Evolutionary conservation across 2,888 invertebrate species (phyloP), one percentile per base, ranked within the genome.

Genomic region (Euspilapteryx auroguttella): DNA sequence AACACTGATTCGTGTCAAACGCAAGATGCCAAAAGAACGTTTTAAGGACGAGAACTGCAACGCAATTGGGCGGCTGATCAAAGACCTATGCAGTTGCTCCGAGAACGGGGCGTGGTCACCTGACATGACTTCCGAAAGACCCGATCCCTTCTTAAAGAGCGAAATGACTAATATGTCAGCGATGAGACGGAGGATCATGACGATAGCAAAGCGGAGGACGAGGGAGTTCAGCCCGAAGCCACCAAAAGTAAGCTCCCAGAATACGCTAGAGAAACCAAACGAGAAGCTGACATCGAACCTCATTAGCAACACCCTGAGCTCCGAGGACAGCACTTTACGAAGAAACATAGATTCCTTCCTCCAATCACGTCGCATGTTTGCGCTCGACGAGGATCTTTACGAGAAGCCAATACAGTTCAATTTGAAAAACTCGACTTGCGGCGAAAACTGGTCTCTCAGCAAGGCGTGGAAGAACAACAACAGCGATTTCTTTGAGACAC

Each of bases 31-130:
- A 37, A 69, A 52, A 42, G 59, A 51, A 40, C 47, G 55, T 24
- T 36, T 53, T 6, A 54, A 55, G 22, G 61, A 57, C 28, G 65
- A 69, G 34, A 64, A 57, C 43, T 76, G 77, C 42, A 69, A 61
- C 36, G 64, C 73, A 24, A 57, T 77, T 42, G 73, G 64, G 13
- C 56, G 71, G 33, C 47, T 75, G 14, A 55, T 77, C 13, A 77
- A 75, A 37, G 76, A 76, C 44, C 57, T 76, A 38, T 77, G 76
- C 39, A 75, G 76, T 36, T 77, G 77, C 31, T 64, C 76, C 0
- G 73, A 76, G 37, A 68, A 75, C 57, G 77, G 64, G 22, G 65
- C 71, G 27, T 76, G 76, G 76, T 76, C 76, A 0, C 77, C 76
- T 2, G 69, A 75, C 10, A 71, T 76, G 65, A 71, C 71, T 12